Evolutionary conservation across 2,113 vertebrate genomes (phyloP).

Genomic region (Tyrannus savana): DNA sequence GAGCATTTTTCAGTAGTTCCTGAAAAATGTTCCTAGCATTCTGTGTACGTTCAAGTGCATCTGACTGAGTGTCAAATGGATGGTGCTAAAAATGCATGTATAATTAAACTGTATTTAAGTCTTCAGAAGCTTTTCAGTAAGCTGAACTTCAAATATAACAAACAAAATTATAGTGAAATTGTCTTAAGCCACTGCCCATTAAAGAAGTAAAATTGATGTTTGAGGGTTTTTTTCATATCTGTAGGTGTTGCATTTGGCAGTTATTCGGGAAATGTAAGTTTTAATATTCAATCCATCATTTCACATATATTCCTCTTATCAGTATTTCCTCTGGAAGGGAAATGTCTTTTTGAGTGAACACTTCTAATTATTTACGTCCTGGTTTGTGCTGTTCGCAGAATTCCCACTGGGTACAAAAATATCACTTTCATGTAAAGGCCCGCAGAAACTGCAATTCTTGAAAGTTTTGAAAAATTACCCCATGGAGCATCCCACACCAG

Average conservation of each 20-base stretch:
- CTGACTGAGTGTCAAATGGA: neutral
- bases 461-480: neutral
- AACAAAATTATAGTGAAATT: neutral
- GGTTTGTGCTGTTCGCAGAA: neutral
- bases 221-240: neutral
- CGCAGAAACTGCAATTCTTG: neutral
- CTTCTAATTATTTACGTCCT: neutral
- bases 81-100: neutral
- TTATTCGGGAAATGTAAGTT: neutral
- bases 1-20: neutral
- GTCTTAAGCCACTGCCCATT: neutral
- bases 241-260: neutral
- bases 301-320: neutral
- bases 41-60: neutral
- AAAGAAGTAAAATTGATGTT: neutral
- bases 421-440: neutral
- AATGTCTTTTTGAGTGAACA: neutral
- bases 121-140: neutral
- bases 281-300: neutral
- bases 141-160: neutral
- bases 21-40: neutral
- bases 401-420: fast-evolving
- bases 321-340: neutral
- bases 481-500: fast-evolving
- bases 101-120: neutral